Evolutionary conservation across 2,797 vertebrate species (phyloP), one percentile per base, ranked within the genome.

Genomic region (Sebastes wilsoni): DNA sequence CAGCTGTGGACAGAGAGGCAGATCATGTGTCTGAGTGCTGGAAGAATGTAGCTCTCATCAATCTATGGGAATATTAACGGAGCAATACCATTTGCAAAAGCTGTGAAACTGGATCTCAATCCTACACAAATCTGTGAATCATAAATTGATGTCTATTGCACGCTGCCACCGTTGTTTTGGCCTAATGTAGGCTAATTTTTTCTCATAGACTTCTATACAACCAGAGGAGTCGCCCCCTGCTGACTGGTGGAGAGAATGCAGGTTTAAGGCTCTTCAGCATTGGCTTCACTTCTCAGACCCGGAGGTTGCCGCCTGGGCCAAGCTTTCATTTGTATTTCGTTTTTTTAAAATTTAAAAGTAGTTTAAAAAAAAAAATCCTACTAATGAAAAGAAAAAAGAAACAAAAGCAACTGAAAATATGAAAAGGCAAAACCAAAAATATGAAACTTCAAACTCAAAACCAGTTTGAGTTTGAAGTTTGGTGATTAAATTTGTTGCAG

Each of bases 1-100:
- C 81, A 99, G 92, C 98, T 99, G 76, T 42, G 65, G 70, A 87
- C 22, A 77, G 5, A 82, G 28, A 38, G 11, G 4, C 20, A 76
- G 14, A 62, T 27, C 8, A 32, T 22, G 16, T 52, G 28, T 38
- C 5, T 25, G 14, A 62, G 32, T 23, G n/a, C 16, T 36, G 12
- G 9, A 9, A 59, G 42, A 23, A 22, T 69, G 59, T 49, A 32
- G 2, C 2, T 38, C n/a, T 32, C 32, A 34, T n/a, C 38, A 32
- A 11, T n/a, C 16, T 25, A 36, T 1, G 20, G 18, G 14, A 14
- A 1, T 46, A 5, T 30, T 9, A 56, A 4, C 4, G 14, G 8
- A 22, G 14, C 28, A 58, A 46, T 66, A 16, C 28, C 22, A 25
- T 65, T 34, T 16, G 9, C 12, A 54, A 38, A 5, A 54, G 34